Conservation (phyloP, 64 coral and sea anemone species). For the Montipora foliosa region DNA sequence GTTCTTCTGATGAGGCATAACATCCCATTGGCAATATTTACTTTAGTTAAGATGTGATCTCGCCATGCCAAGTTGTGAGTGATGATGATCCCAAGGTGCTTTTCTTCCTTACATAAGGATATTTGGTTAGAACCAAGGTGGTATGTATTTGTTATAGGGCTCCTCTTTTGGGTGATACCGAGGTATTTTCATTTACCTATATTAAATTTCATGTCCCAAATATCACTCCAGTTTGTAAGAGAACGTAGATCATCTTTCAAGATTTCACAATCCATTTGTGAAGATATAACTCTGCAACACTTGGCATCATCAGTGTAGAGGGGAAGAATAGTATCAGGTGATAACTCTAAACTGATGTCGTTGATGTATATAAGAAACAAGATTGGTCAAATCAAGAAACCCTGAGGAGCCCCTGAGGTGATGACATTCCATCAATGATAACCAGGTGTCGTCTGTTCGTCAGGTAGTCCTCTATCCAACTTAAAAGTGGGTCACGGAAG, state of each 20-base stretch:
- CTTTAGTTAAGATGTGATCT: too few species aligned
- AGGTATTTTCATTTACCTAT: not conserved
- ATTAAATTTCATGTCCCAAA: not conserved
- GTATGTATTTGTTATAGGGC: too few species aligned
- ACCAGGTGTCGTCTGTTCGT: not conserved
- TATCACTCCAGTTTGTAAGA: not conserved
- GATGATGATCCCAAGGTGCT: too few species aligned
- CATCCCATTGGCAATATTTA: too few species aligned
- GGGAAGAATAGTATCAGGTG: conserved; percentile 3
- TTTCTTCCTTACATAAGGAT: too few species aligned
- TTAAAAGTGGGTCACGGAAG: not conserved
- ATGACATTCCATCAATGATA: not conserved
- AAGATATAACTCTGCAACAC: not conserved
- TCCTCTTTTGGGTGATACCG: not conserved
- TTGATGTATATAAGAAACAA: conserved; percentile 26
- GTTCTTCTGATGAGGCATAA: too few species aligned
- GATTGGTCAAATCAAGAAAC: not conserved
- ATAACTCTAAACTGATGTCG: not conserved
- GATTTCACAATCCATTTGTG: not conserved
- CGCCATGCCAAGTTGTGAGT: too few species aligned
- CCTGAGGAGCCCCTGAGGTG: conserved; percentile 28
- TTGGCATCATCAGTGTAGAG: conserved; percentile 8
- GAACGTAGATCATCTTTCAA: not conserved
- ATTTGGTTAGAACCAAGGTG: too few species aligned
- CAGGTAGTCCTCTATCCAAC: not conserved